Evolutionary conservation across 2,888 invertebrate genomes (phyloP), one percentile per base, ranked within the genome.

Genomic region (Metalampra italica): DNA sequence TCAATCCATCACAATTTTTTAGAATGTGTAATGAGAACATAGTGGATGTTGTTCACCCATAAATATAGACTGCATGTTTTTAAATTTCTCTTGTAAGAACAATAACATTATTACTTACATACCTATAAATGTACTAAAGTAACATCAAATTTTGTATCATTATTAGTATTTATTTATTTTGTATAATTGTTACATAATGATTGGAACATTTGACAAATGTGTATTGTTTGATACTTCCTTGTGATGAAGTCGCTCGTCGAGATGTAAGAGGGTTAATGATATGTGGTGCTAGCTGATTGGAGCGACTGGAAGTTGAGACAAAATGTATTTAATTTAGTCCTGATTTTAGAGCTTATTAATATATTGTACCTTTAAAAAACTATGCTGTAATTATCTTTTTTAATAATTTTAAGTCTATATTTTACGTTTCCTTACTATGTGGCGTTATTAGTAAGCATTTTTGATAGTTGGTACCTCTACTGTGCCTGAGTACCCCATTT

Each of bases 261-360:
- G 65, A 66, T 68, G 59, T 64, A 62, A 70, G 71, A 70, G 68
- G 75, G 66, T 72, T 68, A 22, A 68, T 67, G 69, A 70, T 67
- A 71, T 63, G 83, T 86, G 88, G 88, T 88, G 88, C 88, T 88
- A 88, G 74, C 71, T 76, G 80, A 71, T 71, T 66, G 64, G 75
- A 75, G 79, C 82, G 86, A 79, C 82, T 81, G 85, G 72, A 65
- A 57, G 64, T 65, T 71, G 68, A 75, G 77, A 81, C 75, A 75
- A 75, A 83, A 81, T 79, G 70, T 81, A 78, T 81, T 83, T 85
- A 70, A 75, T 86, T 85, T 84, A 80, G 80, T 84, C 83, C 80
- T 82, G 75, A 78, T 85, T 85, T 83, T 88, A 88, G 88, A 89
- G 88, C 88, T 89, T 87, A 86, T 80, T 87, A 88, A 87, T 87